Base-by-base conservation (phyloP, 2,113 vertebrate species). In the Nipponia nippon region DNA sequence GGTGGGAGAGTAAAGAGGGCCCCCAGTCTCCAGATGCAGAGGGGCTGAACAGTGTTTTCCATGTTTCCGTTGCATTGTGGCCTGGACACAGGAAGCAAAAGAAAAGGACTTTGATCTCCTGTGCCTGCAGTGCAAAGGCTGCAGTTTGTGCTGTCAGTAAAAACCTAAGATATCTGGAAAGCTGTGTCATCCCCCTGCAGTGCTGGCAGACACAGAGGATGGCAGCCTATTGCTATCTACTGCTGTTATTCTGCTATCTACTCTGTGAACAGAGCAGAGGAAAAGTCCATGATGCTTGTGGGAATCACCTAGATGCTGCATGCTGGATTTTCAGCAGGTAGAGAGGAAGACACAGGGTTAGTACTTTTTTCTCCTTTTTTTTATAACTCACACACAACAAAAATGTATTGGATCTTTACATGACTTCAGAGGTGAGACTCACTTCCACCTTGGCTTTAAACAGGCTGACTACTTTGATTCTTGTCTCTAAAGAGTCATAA, bases 351-450 rank as follows among this genome's bases (percentile, higher is more conserved):
- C 29, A 38, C 0, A 0, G 5, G 7, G 9, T 52, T 34, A 83
- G 34, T 29, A 3, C 14, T 61, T 69, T 80, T 67, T 58, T 5
- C 10, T 25, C 2, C 8, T 21, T 38, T 62, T 62, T 46, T 56
- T 83, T 79, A 3, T 52, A 17, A n/a, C 12, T 29, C 20, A 36
- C 12, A 8, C 4, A 4, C 14, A 75, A 32, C 6, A 78, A 70
- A 92, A 53, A 23, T 3, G 0, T 29, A 4, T 38, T 53, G 20
- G 7, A 29, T 42, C 72, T 75, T 78, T 6, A 79, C 0, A 0
- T 61, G 61, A 49, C 49, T 75, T 82, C 55, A 49, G 38, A 75
- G 34, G 26, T 21, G 42, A 79, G 16, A 47, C 34, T 23, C 44
- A 22, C 21, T 78, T 88, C 32, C 13, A 50, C 6, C 34, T n/a